Conservation (phyloP, 2,888 invertebrate species). For the Gisinianus flammeolus region DNA sequence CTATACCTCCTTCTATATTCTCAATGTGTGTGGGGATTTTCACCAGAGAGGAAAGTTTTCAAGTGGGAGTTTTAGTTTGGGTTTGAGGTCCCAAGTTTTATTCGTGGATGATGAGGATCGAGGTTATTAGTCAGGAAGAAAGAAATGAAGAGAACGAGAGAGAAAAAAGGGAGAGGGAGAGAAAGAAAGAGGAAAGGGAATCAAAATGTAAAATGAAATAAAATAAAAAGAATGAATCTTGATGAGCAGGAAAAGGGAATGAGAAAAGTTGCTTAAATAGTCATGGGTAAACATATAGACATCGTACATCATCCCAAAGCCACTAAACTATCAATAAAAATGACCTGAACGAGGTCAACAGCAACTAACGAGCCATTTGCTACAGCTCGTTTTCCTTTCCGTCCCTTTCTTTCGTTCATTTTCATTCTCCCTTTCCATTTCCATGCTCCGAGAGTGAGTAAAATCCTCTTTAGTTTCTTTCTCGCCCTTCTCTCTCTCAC, state of each 20-base stretch:
- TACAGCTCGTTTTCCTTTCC: slow-evolving; percentile 26
- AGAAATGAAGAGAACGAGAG: background rate
- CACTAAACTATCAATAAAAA: slow-evolving; percentile 18
- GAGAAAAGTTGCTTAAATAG: background rate
- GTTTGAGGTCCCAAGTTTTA: background rate
- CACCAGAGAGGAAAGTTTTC: background rate
- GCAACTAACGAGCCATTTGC: slow-evolving; percentile 28
- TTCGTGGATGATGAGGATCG: background rate
- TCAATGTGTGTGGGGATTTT: background rate
- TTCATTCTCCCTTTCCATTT: background rate
- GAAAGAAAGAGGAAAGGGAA: background rate
- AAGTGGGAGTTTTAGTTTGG: background rate
- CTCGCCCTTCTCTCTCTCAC: background rate
- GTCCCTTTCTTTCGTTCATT: slow-evolving; percentile 8
- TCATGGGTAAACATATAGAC: background rate
- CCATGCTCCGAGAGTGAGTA: background rate
- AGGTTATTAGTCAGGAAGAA: background rate
- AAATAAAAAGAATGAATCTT: background rate
- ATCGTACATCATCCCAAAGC: background rate
- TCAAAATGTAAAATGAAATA: background rate
- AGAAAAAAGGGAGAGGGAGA: background rate
- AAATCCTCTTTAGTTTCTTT: background rate
- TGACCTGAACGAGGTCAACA: slow-evolving; percentile 21
- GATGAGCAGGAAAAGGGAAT: background rate
- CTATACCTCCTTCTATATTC: too few species aligned